Evolutionary conservation across 2,888 invertebrate species (phyloP), one percentile per base, ranked within the genome.

Genomic region (Rosalia funebris): DNA sequence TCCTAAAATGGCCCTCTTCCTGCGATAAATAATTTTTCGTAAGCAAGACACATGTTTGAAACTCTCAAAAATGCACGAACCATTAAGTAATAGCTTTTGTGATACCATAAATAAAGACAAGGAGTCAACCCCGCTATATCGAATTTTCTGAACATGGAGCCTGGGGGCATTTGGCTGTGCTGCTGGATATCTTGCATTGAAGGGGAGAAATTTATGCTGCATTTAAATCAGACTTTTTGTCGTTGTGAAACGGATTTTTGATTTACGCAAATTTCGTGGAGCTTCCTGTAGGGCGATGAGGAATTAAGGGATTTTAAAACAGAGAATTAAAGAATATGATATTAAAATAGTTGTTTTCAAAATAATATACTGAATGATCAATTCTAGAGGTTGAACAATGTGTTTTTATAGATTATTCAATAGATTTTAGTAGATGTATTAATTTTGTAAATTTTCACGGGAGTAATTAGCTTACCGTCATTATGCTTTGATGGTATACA

Each of bases 231-330:
- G 55, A 58, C 55, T 61, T 61, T 61, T 58, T 56, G 61, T 61
- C 59, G 63, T 44, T 41, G 19, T 50, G 57, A 61, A 61, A 61
- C 55, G 48, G 56, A 52, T 61, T 56, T 64, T 56, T 64, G 64
- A 63, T 63, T 63, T 63, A 63, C 60, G 63, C 54, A 63, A 57
- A 60, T 57, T 56, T 45, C n/a, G n/a, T n/a, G n/a, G n/a, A n/a
- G n/a, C n/a, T n/a, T n/a, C n/a, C n/a, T n/a, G n/a, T n/a, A n/a
- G n/a, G n/a, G n/a, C n/a, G n/a, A n/a, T n/a, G n/a, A n/a, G n/a
- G n/a, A n/a, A n/a, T n/a, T n/a, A n/a, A n/a, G n/a, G n/a, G n/a
- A n/a, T n/a, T n/a, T n/a, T n/a, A n/a, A n/a, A n/a, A n/a, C n/a
- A n/a, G n/a, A n/a, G n/a, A n/a, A n/a, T n/a, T n/a, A n/a, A n/a